Evolutionary conservation across 2,113 vertebrate species (phyloP).

Genomic region (Dipodomys stephensi): DNA sequence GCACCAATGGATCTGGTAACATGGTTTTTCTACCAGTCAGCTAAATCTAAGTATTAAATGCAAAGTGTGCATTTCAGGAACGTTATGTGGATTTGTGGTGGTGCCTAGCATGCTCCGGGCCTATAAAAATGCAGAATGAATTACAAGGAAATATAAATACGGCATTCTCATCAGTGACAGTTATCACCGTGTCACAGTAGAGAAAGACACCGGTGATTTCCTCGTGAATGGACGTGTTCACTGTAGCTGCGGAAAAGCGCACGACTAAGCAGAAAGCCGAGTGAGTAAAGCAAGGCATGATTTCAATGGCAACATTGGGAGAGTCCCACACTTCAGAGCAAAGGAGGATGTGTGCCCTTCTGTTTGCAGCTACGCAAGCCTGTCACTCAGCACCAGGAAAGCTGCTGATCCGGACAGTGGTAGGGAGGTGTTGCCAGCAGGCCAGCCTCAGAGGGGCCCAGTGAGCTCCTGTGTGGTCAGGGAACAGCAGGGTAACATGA

Average conservation of each 20-base stretch:
- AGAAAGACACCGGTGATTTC: constrained; percentile 21
- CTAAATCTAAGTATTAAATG: constrained; percentile 53
- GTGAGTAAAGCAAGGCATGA: background rate
- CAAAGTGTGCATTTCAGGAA: constrained; percentile 60
- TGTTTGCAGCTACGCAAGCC: background rate
- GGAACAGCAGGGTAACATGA: background rate
- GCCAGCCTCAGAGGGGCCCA: background rate
- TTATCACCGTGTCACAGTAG: background rate
- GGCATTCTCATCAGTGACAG: constrained; percentile 52
- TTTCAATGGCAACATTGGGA: background rate
- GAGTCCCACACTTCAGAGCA: background rate
- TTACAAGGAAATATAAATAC: constrained; percentile 59
- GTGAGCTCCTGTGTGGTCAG: fast-evolving
- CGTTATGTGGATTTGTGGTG: constrained; percentile 28
- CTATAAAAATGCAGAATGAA: constrained; percentile 53
- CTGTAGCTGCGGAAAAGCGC: background rate
- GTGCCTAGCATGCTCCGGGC: background rate
- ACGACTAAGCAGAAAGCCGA: background rate
- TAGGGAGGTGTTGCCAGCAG: background rate
- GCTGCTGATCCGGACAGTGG: background rate
- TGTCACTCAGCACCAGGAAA: background rate
- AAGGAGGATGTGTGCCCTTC: background rate
- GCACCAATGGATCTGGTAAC: background rate
- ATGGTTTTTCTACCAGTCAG: background rate
- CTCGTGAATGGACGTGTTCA: background rate